Evolutionary conservation across 2,113 vertebrate genomes (phyloP), one percentile per base, ranked within the genome.

Genomic region (Corythornis madagascariensis): DNA sequence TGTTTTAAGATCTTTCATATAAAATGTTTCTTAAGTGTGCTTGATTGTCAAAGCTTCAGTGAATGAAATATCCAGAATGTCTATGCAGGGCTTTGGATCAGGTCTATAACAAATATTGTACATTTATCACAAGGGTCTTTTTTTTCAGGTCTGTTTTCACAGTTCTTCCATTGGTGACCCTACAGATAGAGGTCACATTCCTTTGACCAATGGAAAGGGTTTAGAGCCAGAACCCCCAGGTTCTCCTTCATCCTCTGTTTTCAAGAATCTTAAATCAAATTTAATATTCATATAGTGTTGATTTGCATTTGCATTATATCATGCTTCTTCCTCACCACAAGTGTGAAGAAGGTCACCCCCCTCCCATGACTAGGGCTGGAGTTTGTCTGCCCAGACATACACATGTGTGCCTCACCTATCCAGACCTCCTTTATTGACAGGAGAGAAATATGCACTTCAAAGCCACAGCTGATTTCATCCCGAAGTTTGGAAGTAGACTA

Each of bases 321-420:
- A 28, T 0, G 0, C 4, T 33, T 38, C 66, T 57, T 24, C 6
- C 16, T 9, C 7, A 9, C 28, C 29, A 8, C 0, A 10, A 7
- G 9, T 7, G 11, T 16, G 38, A 83, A n/a, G 55, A 53, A 65
- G 14, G 26, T 16, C n/a, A 13, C 11, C 2, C 21, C 3, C 16
- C 16, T 48, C 28, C 52, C 56, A 25, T 0, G 8, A 25, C 12
- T 26, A 11, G 21, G 28, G 28, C 24, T 86, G 50, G 25, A 43
- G 10, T 43, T 57, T 45, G 2, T 21, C n/a, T 91, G 57, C 40
- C 17, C 21, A 22, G 48, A 26, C 19, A 9, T 4, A 56, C 16
- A 10, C 13, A 1, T 1, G 1, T 8, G 10, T 1, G 0, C 20
- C 63, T 77, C 7, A 2, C 38, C 50, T 22, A 29, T 24, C 31